phyloP scores from a whole-genome alignment of 1,140 invertebrate species.

The Bombus sibiricus region DNA sequence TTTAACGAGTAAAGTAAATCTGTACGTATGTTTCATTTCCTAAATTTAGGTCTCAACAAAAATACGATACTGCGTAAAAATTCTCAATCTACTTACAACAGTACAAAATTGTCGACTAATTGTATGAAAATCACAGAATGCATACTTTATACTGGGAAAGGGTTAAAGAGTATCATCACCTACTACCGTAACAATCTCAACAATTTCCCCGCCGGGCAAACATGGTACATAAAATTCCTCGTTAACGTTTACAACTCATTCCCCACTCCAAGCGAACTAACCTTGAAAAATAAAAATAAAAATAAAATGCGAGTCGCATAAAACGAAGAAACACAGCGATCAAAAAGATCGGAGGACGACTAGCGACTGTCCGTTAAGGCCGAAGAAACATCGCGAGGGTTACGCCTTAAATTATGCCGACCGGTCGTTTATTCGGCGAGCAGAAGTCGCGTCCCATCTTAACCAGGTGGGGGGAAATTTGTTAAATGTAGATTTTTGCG shows the following conservation, averaged over 20 bases:
- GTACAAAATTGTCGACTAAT: no score
- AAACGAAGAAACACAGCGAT: neutral
- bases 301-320: neutral
- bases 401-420: constrained; percentile 42
- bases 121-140: no score
- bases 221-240: neutral
- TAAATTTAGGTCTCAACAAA: no score
- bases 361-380: neutral
- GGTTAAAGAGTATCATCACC: no score
- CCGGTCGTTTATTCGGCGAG: constrained; percentile 24
- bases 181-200: no score
- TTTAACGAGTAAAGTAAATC: no score
- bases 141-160: no score
- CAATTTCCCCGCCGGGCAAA: no score
- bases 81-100: no score
- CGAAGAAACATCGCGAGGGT: constrained; percentile 34
- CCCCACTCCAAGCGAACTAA: no score
- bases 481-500: constrained; percentile 36
- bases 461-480: neutral
- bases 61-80: no score
- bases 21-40: no score
- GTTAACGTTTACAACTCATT: neutral
- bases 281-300: neutral
- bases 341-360: neutral
- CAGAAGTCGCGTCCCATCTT: neutral